phyloP scores from a whole-genome alignment of 2,888 invertebrate species.

The Noctua janthina region DNA sequence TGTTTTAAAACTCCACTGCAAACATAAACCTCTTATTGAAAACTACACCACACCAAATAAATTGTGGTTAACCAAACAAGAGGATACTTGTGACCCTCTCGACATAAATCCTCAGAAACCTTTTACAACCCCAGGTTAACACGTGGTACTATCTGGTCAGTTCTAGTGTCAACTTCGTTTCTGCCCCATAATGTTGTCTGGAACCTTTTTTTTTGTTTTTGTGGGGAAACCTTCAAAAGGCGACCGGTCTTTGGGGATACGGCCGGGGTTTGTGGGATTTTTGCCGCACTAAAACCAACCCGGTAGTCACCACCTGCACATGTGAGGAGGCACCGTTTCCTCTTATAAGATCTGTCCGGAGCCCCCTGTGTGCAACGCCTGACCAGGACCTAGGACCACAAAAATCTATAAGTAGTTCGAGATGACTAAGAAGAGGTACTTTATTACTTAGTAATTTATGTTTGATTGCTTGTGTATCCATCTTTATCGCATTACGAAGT shows the following conservation, averaged over 20 bases:
- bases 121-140: background rate
- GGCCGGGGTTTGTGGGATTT: too few species aligned
- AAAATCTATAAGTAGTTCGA: conserved; percentile 7
- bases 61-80: background rate
- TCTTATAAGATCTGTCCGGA: too few species aligned
- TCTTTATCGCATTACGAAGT: conserved; percentile 22
- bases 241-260: too few species aligned
- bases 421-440: background rate
- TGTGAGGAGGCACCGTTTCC: too few species aligned
- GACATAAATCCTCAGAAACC: background rate
- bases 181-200: background rate
- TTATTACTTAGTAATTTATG: conserved; percentile 37
- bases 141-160: background rate
- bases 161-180: background rate
- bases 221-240: too few species aligned
- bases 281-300: too few species aligned
- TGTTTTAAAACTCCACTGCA: background rate
- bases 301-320: too few species aligned
- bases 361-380: too few species aligned
- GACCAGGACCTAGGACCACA: background rate
- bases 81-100: background rate
- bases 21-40: background rate
- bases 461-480: conserved; percentile 38
- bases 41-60: background rate
- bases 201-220: background rate